Evolutionary conservation across 2,797 vertebrate species (phyloP).

Genomic region (Ctenochaetus hawaiiensis): DNA sequence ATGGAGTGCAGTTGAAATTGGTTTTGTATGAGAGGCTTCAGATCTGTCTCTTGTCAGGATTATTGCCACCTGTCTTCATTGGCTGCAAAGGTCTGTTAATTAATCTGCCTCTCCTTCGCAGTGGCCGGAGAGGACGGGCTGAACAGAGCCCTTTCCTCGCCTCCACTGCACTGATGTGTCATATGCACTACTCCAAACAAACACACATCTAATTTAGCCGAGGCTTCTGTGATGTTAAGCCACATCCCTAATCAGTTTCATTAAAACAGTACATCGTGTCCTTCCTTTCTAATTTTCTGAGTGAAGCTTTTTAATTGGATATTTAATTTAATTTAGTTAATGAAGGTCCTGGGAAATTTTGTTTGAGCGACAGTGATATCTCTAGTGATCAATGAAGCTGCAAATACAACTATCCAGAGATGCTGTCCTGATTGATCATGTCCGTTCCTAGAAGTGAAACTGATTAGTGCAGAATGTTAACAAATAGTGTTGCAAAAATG

Average conservation of each 20-base stretch:
- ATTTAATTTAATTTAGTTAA: conserved; percentile 88
- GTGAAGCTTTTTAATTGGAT: conserved; percentile 78
- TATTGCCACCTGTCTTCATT: conserved; percentile 89
- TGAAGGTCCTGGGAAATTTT: conserved; percentile 88
- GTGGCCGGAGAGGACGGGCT: conserved; percentile 60
- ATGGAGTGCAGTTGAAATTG: conserved; percentile 85
- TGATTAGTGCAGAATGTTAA: conserved; percentile 84
- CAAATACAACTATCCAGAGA: conserved; percentile 85
- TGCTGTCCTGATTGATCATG: conserved; percentile 87
- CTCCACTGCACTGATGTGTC: conserved; percentile 31
- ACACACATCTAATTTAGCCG: conserved; percentile 67
- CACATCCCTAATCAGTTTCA: conserved; percentile 65
- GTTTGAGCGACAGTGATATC: conserved; percentile 85
- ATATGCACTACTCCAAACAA: conserved; percentile 65
- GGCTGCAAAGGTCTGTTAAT: conserved; percentile 85
- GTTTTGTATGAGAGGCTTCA: conserved; percentile 86
- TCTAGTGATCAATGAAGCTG: conserved; percentile 88
- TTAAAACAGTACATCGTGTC: conserved; percentile 71
- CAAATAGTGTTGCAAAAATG: conserved; percentile 80
- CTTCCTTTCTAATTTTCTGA: conserved; percentile 75
- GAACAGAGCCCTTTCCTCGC: conserved; percentile 43
- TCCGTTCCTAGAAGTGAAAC: conserved; percentile 81
- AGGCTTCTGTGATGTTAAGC: conserved; percentile 50
- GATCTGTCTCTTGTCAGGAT: conserved; percentile 86
- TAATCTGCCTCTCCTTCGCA: conserved; percentile 80